These are phyloP conservation scores for Rhea americana DNA, from an alignment of 2,113 vertebrate genomes.

Conservation along the genomic window DNA sequence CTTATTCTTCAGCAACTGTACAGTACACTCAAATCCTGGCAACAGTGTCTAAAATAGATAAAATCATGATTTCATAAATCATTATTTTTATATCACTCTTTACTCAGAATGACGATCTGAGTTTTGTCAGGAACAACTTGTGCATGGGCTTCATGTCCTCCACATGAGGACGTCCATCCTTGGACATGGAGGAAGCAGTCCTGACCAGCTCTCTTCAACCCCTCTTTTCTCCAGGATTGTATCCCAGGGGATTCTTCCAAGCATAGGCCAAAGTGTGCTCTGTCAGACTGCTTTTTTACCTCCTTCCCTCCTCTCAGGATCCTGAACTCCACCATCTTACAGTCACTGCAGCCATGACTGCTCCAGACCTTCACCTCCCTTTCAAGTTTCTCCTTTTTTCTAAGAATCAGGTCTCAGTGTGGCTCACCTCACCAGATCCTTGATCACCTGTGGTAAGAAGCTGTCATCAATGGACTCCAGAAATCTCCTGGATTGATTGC, in stretches of 20 bases:
- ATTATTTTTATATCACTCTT: too few species aligned
- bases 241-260: background rate
- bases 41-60: too few species aligned
- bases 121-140: background rate
- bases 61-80: too few species aligned
- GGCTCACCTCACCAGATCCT: background rate
- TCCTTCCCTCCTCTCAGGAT: background rate
- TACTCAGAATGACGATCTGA: too few species aligned
- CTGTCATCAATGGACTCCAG: background rate
- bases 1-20: too few species aligned
- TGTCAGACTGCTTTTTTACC: background rate
- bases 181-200: background rate
- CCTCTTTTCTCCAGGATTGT: background rate
- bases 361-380: background rate
- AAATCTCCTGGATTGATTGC: background rate
- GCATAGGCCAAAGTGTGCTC: background rate
- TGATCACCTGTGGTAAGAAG: background rate
- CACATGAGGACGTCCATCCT: accelerated
- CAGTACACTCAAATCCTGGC: too few species aligned
- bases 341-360: background rate
- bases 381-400: background rate
- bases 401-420: background rate
- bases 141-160: background rate
- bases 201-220: background rate
- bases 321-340: background rate